Evolutionary conservation across 2,888 invertebrate species (phyloP).

Genomic region (Phragmatobia fuliginosa): DNA sequence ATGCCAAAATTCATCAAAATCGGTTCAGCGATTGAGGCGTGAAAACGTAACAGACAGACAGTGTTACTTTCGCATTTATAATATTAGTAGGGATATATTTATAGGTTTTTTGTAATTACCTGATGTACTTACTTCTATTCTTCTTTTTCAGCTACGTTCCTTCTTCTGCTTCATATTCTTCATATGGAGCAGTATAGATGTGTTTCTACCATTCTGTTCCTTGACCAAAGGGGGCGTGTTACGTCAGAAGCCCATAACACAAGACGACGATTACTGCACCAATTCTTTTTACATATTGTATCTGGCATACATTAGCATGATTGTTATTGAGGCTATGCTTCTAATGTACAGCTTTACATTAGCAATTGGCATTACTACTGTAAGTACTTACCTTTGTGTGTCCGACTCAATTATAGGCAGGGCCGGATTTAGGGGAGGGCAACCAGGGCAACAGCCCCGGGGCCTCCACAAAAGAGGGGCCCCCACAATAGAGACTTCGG

Average conservation of each 20-base stretch:
- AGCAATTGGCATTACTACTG: not conserved
- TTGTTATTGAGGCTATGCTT: conserved; percentile 1
- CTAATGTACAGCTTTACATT: not conserved
- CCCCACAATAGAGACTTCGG: too few relatives aligned
- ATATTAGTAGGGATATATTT: too few relatives aligned
- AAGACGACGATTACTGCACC: conserved; percentile 11
- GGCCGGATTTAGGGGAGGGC: too few relatives aligned
- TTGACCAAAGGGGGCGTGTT: conserved; percentile 29
- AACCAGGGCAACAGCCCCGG: too few relatives aligned
- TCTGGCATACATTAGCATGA: conserved; percentile 37
- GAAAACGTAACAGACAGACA: too few relatives aligned
- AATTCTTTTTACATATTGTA: conserved; percentile 4
- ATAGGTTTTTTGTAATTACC: too few relatives aligned
- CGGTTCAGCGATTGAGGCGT: too few relatives aligned
- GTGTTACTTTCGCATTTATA: too few relatives aligned
- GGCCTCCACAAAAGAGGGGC: too few relatives aligned
- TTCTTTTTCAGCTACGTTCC: conserved; percentile 56
- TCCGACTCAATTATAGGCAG: too few relatives aligned
- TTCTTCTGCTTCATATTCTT: conserved; percentile 53
- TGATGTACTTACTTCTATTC: too few relatives aligned
- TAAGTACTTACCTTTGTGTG: not conserved
- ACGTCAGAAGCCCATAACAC: conserved; percentile 20
- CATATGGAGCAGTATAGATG: conserved; percentile 40
- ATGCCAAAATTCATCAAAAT: too few relatives aligned
- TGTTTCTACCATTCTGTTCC: conserved; percentile 40